These are phyloP conservation scores for Tribolium castaneum DNA, from an alignment of 1,140 invertebrate genomes.

Conservation along the genomic window DNA sequence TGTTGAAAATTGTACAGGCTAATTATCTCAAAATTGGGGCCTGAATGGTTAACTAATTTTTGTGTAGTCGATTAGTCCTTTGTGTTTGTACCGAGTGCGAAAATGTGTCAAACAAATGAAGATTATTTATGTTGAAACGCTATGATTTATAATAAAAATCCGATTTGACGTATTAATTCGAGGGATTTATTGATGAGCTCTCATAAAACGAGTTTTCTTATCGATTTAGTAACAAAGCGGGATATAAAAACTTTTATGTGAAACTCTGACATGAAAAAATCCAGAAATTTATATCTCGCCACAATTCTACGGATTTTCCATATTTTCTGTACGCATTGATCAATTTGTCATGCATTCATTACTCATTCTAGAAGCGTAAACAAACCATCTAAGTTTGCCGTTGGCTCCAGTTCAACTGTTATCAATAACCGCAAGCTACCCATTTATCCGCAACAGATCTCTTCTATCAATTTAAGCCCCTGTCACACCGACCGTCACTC, in stretches of 20 bases:
- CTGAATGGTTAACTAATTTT: not conserved
- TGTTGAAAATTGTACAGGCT: constrained; percentile 12
- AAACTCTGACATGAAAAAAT: constrained; percentile 44
- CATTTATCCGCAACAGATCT: constrained; percentile 55
- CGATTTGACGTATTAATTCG: constrained; percentile 43
- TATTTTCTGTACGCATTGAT: constrained; percentile 52
- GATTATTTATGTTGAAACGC: constrained; percentile 39
- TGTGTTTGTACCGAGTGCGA: not conserved
- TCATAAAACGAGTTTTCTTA: constrained; percentile 44
- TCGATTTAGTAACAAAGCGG: constrained; percentile 42
- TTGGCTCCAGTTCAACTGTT: constrained; percentile 55
- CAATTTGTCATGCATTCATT: constrained; percentile 57
- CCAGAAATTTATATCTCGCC: constrained; percentile 40
- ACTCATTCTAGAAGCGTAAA: constrained; percentile 54
- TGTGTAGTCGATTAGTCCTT: not conserved
- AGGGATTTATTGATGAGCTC: constrained; percentile 40
- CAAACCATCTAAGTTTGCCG: constrained; percentile 54
- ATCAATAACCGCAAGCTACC: constrained; percentile 53
- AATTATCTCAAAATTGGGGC: constrained; percentile 20
- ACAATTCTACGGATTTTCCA: constrained; percentile 49
- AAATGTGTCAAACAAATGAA: constrained; percentile 19
- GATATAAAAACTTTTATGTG: constrained; percentile 44
- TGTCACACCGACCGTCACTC: constrained; percentile 50
- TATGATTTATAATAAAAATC: constrained; percentile 42
- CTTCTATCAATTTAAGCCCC: constrained; percentile 54